A percentile compares a stretch with the other conserved stretches of the same genome.
Evolutionary conservation across 2,888 invertebrate species (phyloP).

Genomic region (Eustalomyia histrio): DNA sequence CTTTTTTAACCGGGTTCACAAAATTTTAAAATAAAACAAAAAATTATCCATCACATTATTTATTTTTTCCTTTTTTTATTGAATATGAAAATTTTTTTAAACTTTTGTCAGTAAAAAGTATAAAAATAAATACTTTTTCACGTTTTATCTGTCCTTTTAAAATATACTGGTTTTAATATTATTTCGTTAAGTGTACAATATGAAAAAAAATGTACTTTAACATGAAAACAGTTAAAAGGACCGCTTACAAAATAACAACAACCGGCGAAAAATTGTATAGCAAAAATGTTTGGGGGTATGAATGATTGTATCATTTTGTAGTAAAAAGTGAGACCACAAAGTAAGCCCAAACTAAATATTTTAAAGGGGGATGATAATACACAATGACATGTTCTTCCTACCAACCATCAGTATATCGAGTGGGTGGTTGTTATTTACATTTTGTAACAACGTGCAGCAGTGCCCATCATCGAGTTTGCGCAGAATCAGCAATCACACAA

Average conservation of each 20-base stretch:
- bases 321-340: neutral
- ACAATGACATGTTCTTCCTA: neutral
- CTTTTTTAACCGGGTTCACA: too few relatives aligned
- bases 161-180: neutral
- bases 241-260: conserved; percentile 33
- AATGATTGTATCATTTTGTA: neutral
- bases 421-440: conserved; percentile 60
- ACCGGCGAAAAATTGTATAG: conserved; percentile 3
- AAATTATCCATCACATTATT: too few relatives aligned
- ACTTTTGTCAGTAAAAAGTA: too few relatives aligned
- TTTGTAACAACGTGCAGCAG: conserved; percentile 54
- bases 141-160: too few relatives aligned
- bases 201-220: conserved; percentile 25
- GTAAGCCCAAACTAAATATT: neutral
- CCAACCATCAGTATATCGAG: neutral
- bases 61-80: too few relatives aligned
- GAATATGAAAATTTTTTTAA: too few relatives aligned
- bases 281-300: conserved; percentile 22
- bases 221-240: conserved; percentile 35
- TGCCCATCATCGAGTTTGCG: conserved; percentile 12
- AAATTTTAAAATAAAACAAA: too few relatives aligned
- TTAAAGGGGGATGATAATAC: conserved; percentile 31
- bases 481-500: neutral
- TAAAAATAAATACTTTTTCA: too few relatives aligned
- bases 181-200: conserved; percentile 8